Evolutionary conservation across 2,797 vertebrate species (phyloP).

Genomic region (Gymnoscopelus microlampas): DNA sequence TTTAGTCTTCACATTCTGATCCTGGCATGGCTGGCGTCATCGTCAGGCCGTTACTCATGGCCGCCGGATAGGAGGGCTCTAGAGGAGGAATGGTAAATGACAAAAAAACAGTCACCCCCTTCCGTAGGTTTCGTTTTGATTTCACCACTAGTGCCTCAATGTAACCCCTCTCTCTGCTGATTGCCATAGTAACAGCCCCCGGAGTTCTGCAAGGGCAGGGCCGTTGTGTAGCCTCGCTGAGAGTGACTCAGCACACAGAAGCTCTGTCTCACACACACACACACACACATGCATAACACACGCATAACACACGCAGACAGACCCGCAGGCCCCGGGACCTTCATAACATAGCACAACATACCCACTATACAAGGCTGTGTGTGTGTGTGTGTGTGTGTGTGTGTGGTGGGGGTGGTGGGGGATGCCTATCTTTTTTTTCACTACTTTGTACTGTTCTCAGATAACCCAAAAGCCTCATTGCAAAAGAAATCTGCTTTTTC

Average conservation of each 20-base stretch:
- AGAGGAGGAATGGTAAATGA: not conserved
- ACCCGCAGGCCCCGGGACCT: not conserved
- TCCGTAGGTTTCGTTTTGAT: not conserved
- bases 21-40: too few species aligned
- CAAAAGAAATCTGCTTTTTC: not conserved
- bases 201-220: not conserved
- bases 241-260: slow-evolving; percentile 10
- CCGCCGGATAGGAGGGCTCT: not conserved
- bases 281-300: not conserved
- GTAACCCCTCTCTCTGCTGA: not conserved
- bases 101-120: not conserved
- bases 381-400: not conserved
- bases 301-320: not conserved
- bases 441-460: too few species aligned
- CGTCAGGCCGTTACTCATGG: not conserved
- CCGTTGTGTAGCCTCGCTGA: not conserved
- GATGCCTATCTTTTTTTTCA: not conserved
- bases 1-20: too few species aligned
- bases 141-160: not conserved
- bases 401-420: not conserved
- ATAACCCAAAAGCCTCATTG: not conserved
- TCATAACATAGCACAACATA: too few species aligned
- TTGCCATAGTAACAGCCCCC: slow-evolving; percentile 1
- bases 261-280: not conserved
- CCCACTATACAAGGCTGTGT: too few species aligned